Evolutionary conservation across 1,140 invertebrate species (phyloP), one percentile per base, ranked within the genome.

Genomic region (Theocolax elegans): DNA sequence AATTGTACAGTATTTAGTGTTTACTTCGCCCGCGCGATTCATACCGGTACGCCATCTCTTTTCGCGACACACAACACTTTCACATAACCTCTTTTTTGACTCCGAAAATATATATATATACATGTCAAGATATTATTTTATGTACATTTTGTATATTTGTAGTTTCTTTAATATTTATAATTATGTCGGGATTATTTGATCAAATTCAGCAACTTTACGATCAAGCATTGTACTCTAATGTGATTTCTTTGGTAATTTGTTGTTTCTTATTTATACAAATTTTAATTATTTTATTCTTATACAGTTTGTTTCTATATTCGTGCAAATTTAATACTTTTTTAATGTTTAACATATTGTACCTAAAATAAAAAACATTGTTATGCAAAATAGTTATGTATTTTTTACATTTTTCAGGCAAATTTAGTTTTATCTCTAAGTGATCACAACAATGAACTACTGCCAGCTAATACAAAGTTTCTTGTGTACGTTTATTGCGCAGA

Each of bases 401-500:
- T 31, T 31, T 62, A 6, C 31, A 10, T 68, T 46, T 51, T 64
- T 74, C 75, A 92, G 91, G 88, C 88, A 23, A 88, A 88, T 74
- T 82, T 93, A 75, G 85, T 90, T 46, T 79, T 92, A 62, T 88
- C 90, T n/a, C 76, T 91, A 29, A 88, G 85, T 79, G 91, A 92
- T 48, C 89, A 92, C 76, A 89, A 89, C 76, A 81, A 83, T 44
- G 91, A 92, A 62, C 74, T 89, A 23, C 77, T 91, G 9, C 83
- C 85, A 10, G 81, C 87, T 6, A 77, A 87, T 35, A 84, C 86
- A 44, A 91, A 90, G 77, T 91, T 91, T 74, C 89, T 92, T 73
- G 87, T 89, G 25, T 87, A 89, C 56, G 87, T 91, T 42, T 91
- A 89, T 77, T 90, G 90, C 81, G 92, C 89, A 3, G 90, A 93